Evolutionary conservation across 1,140 invertebrate species (phyloP), one percentile per base, ranked within the genome.

Genomic region (Nephila pilipes): DNA sequence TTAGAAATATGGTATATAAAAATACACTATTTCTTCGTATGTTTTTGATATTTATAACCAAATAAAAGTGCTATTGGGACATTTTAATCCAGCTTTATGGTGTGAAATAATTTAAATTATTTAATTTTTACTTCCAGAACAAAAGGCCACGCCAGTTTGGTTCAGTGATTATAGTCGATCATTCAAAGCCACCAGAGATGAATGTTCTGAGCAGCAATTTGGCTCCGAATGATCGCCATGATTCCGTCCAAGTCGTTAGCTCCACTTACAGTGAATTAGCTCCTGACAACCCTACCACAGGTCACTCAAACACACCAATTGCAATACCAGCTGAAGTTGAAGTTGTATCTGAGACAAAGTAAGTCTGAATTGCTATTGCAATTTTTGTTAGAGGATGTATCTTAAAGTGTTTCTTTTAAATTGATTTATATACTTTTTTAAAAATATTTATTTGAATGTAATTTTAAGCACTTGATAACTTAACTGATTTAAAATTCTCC

Each of bases 231-330:
- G 94, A 94, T 93, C 85, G 94, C 46, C 92, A 94, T 83, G 94
- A 94, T 94, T 96, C 95, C 85, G 96, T 96, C 14, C 96, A 99
- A 98, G 98, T 99, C 96, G 98, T 99, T 94, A 99, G 98, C 95
- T 99, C 98, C 94, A 99, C 98, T 90, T 99, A 99, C 96, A 98
- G 98, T 94, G 99, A 99, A 96, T 96, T 99, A 94, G 98, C 98
- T 87, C 97, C 98, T 94, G 99, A 99, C 96, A 98, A 99, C 96
- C 98, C 98, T 38, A 98, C 98, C 80, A 98, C 98, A 94, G 98
- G 98, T 87, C 98, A 99, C 96, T 99, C 98, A 95, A 99, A 99
- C 96, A 99, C 98, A 94, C 98, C 98, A 93, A 99, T 99, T 95
- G 98, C 98, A 93, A 97, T 97, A 95, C 97, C 97, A 94, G 97